Conservation (phyloP, 2,113 vertebrate genomes). For the Calidris pygmaea region DNA sequence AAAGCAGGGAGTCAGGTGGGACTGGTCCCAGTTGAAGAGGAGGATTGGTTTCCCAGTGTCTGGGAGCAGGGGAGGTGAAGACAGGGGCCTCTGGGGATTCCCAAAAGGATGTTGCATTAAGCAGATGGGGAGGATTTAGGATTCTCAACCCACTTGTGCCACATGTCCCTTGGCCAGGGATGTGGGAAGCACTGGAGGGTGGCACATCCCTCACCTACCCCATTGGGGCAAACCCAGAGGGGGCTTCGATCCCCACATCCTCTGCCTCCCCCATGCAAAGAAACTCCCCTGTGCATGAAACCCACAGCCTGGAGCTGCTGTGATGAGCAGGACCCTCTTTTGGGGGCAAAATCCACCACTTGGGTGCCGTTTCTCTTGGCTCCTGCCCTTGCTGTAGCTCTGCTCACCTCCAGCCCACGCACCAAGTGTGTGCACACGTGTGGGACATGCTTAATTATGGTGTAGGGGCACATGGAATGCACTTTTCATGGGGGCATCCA, state of each 20-base stretch:
- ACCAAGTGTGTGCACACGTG: fast-evolving
- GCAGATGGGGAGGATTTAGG: neutral
- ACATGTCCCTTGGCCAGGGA: neutral
- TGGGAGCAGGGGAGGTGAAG: neutral
- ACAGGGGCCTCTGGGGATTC: neutral
- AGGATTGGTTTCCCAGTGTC: neutral
- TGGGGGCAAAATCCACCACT: fast-evolving
- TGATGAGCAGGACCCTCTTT: neutral
- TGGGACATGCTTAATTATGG: fast-evolving
- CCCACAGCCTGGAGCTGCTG: fast-evolving
- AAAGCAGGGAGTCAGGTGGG: neutral
- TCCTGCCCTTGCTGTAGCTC: neutral
- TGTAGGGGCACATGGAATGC: fast-evolving
- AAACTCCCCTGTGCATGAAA: neutral
- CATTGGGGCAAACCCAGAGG: fast-evolving
- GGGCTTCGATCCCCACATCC: fast-evolving
- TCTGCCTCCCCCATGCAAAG: neutral
- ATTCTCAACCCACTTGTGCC: neutral
- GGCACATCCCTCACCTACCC: fast-evolving
- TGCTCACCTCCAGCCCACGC: neutral
- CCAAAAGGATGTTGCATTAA: neutral
- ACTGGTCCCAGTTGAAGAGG: neutral
- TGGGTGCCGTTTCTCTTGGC: neutral
- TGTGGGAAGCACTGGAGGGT: fast-evolving
- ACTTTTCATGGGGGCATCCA: fast-evolving